Percentiles rank a stretch among this genome's conserved stretches.
phyloP scores from a whole-genome alignment of 2,797 vertebrate genomes.

The Threskiornis aethiopicus region DNA sequence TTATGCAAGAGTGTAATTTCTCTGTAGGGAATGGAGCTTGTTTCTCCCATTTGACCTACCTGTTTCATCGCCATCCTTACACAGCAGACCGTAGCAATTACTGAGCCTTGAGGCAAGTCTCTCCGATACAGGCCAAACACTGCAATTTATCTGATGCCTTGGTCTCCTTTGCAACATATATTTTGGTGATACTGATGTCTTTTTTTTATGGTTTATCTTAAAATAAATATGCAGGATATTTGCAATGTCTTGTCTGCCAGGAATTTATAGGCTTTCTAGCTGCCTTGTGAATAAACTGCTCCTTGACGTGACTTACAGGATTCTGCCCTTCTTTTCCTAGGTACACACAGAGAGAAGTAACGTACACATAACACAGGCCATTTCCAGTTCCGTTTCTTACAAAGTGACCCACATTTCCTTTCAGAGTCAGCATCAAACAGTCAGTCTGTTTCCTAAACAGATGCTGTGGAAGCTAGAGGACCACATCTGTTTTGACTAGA shows the following conservation, averaged over 20 bases:
- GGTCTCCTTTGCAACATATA: not conserved
- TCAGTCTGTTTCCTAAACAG: not conserved
- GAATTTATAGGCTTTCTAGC: not conserved
- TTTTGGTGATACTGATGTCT: not conserved
- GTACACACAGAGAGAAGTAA: not conserved
- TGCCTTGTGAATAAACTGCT: not conserved
- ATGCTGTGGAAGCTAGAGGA: not conserved
- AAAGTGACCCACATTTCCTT: not conserved
- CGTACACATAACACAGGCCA: rapidly evolving
- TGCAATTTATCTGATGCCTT: not conserved
- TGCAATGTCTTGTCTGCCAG: not conserved
- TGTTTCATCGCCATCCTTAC: constrained; percentile 21
- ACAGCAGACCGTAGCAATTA: constrained; percentile 37
- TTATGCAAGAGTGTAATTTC: constrained; percentile 69
- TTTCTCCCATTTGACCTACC: constrained; percentile 25
- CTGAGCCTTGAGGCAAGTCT: not conserved
- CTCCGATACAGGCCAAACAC: not conserved
- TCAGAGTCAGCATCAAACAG: not conserved
- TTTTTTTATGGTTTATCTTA: not conserved
- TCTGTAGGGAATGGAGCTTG: not conserved
- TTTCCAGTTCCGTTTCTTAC: not conserved
- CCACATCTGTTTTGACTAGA: not conserved
- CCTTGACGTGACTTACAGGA: not conserved
- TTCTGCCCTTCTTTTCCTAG: not conserved
- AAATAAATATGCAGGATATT: constrained; percentile 6